Base-by-base conservation (phyloP, 2,888 invertebrate species). In the Xestia xanthographa region DNA sequence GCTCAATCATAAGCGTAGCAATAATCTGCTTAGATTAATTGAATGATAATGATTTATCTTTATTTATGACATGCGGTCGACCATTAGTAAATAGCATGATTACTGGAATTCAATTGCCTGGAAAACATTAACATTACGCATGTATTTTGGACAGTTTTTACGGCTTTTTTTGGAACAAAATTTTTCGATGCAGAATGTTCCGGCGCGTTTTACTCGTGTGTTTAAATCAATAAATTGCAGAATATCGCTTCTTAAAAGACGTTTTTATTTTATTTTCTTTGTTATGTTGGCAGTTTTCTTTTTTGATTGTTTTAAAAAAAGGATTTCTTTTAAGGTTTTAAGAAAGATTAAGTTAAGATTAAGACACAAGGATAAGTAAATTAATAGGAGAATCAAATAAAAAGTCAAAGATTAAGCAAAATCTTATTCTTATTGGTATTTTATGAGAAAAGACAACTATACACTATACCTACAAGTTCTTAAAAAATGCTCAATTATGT, bases 11-110 rank as follows among this genome's bases (percentile, higher is more conserved):
- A 83, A 75, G 34, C 29, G 56, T n/a, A 73, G 26, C n/a, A 74
- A 65, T 87, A 83, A 87, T 88, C 87, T 81, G 62, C 26, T 70
- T 50, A 86, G 86, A 88, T 87, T 79, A 83, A 86, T 82, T 79
- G 68, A 75, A 70, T 67, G 87, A 87, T 87, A 87, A 79, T 84
- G 66, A 77, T 81, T 85, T 88, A 88, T 87, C 88, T 82, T 74
- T 78, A 66, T 84, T 82, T 85, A 81, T 77, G 84, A 72, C 74
- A 74, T 45, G 48, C 41, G 29, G 78, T 74, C 75, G 60, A 53
- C n/a, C 80, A 87, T 82, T 80, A 79, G 80, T 82, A 45, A 82
- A 80, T 82, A 75, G 75, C 83, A 77, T 87, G 83, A 82, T 86
- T 79, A 65, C 43, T 69, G 72, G 67, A 81, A 73, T 66, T 66